A percentile compares a stretch with the other conserved stretches of the same genome.
Evolutionary conservation across 1,140 invertebrate species (phyloP).

Genomic region (Fopius arisanus): DNA sequence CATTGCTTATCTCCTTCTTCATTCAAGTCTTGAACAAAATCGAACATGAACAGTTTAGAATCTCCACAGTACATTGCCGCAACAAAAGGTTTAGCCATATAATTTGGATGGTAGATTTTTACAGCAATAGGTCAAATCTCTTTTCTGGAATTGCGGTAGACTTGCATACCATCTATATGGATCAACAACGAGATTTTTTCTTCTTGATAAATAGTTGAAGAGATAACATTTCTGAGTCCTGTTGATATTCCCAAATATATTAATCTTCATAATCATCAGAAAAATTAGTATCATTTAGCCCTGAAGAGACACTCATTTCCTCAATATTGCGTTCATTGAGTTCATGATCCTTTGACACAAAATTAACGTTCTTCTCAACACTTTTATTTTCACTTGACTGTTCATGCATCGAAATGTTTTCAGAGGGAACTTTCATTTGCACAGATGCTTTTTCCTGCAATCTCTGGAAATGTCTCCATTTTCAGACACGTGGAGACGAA

Average conservation of each 20-base stretch:
- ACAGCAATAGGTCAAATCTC: conserved; percentile 33
- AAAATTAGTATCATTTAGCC: no score
- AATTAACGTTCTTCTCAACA: no score
- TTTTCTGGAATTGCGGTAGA: conserved; percentile 24
- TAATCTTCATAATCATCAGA: conserved; percentile 19
- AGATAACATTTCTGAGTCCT: conserved; percentile 28
- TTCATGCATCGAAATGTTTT: background rate
- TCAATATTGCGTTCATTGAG: no score
- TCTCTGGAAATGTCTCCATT: no score
- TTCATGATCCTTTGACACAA: no score
- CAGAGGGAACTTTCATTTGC: background rate
- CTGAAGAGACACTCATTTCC: no score
- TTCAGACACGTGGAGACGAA: no score
- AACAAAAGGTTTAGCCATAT: conserved; percentile 31
- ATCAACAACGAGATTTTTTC: conserved; percentile 27
- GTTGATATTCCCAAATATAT: conserved; percentile 35
- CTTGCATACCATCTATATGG: conserved; percentile 30
- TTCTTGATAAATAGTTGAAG: conserved; percentile 28
- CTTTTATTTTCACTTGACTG: no score
- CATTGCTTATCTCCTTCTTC: conserved; percentile 9
- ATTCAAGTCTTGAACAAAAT: conserved; percentile 34
- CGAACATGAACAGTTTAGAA: conserved; percentile 31
- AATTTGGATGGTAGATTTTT: conserved; percentile 30
- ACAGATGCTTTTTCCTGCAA: no score
- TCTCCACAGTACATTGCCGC: conserved; percentile 31